Evolutionary conservation across 1,140 invertebrate species (phyloP).

Genomic region (Venustaconcha ellipsiformis): DNA sequence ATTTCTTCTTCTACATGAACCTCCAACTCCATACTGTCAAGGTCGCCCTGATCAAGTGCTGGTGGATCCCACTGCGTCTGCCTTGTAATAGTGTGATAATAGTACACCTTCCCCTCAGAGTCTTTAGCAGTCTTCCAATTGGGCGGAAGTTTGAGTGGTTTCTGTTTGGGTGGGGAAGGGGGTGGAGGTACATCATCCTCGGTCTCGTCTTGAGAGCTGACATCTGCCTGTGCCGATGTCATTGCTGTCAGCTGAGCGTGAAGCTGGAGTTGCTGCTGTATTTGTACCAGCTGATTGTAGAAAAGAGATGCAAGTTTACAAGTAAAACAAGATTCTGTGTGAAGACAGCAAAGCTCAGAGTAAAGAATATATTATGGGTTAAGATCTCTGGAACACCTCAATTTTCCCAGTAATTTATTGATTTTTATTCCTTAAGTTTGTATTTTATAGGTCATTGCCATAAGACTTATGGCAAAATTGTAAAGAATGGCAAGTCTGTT

Average conservation of each 20-base stretch:
- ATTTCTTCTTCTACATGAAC: slow-evolving; percentile 62
- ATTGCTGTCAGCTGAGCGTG: slow-evolving; percentile 18
- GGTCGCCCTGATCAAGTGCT: slow-evolving; percentile 67
- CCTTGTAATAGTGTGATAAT: slow-evolving; percentile 88
- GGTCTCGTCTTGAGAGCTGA: too few species aligned
- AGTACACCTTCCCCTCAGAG: slow-evolving; percentile 85
- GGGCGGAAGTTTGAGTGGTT: slow-evolving; percentile 79
- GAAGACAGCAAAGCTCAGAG: too few species aligned
- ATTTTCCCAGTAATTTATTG: too few species aligned
- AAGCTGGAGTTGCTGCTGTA: slow-evolving; percentile 15
- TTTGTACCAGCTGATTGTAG: neutral
- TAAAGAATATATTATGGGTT: too few species aligned
- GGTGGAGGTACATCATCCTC: slow-evolving; percentile 68
- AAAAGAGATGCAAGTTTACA: too few species aligned
- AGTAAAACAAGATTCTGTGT: too few species aligned
- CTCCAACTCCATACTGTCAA: slow-evolving; percentile 64
- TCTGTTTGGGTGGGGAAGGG: slow-evolving; percentile 66
- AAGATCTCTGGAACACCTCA: too few species aligned
- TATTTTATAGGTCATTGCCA: too few species aligned
- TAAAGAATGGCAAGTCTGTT: too few species aligned
- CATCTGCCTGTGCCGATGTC: slow-evolving; percentile 13
- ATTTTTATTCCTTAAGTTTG: too few species aligned
- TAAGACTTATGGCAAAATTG: too few species aligned
- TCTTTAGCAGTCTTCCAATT: slow-evolving; percentile 89
- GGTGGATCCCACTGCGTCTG: slow-evolving; percentile 92